Percentiles rank a stretch among this genome's conserved stretches.
Evolutionary conservation across 2,113 vertebrate genomes (phyloP).

Genomic region (Chloebia gouldiae): DNA sequence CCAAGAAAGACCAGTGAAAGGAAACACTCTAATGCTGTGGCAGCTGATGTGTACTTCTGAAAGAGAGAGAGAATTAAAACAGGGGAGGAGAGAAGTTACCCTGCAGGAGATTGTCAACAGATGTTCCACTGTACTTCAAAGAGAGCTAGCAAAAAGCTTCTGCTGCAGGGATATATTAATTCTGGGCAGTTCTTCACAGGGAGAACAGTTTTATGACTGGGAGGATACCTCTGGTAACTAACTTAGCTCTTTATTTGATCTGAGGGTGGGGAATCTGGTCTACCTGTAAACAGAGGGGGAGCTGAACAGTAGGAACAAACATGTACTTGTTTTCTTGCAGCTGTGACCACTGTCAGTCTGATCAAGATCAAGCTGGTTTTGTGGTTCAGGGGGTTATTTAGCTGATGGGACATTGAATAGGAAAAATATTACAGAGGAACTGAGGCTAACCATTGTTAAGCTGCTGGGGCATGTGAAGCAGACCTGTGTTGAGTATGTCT

Average conservation of each 20-base stretch:
- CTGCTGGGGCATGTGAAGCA: not conserved
- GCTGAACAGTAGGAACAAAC: not conserved
- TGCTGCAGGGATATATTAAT: constrained; percentile 54
- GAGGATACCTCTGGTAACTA: constrained; percentile 23
- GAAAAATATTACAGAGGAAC: not conserved
- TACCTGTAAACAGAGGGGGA: constrained; percentile 20
- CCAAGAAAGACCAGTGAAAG: not conserved
- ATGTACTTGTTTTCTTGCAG: not conserved
- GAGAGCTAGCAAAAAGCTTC: constrained; percentile 27
- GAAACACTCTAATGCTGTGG: not conserved
- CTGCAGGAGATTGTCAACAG: constrained; percentile 63
- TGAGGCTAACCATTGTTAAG: constrained; percentile 17
- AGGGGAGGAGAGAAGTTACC: constrained; percentile 35
- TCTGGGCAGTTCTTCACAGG: constrained; percentile 57
- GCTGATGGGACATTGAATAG: not conserved
- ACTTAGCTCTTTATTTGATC: constrained; percentile 30
- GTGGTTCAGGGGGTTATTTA: constrained; percentile 20
- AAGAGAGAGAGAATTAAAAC: constrained; percentile 31
- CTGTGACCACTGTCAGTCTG: not conserved
- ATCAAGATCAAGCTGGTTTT: constrained; percentile 25
- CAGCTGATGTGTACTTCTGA: constrained; percentile 32
- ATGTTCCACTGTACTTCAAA: constrained; percentile 66
- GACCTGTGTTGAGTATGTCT: not conserved
- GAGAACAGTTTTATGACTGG: constrained; percentile 47
- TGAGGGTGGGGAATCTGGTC: not conserved